Conservation (phyloP, 2,888 invertebrate species). For the Hypolimnas misippus region DNA sequence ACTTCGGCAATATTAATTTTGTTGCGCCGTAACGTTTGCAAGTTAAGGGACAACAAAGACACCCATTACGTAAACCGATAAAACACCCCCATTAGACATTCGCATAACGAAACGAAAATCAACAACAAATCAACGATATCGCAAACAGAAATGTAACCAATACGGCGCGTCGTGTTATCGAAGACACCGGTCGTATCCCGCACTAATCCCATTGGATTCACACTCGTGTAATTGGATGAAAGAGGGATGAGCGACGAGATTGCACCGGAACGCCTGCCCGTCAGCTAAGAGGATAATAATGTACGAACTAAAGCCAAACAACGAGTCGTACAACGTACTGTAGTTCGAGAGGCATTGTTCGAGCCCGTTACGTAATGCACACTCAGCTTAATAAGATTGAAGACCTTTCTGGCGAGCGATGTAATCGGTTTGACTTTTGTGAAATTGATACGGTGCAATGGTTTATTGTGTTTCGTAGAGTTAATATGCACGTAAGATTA, state of each 20-base stretch:
- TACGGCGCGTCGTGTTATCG: constrained; percentile 27
- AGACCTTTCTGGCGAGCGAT: constrained; percentile 21
- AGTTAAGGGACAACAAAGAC: too few relatives aligned
- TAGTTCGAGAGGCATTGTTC: constrained; percentile 17
- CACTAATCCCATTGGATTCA: constrained; percentile 74
- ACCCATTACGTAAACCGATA: too few relatives aligned
- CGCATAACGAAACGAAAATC: neutral
- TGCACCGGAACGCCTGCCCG: constrained; percentile 65
- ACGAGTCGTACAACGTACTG: constrained; percentile 2
- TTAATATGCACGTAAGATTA: neutral
- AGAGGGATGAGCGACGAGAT: constrained; percentile 69
- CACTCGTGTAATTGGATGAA: constrained; percentile 81
- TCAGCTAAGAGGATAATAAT: constrained; percentile 76
- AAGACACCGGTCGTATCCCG: constrained; percentile 32
- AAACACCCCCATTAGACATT: too few relatives aligned
- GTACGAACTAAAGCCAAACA: constrained; percentile 41
- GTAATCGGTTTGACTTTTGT: constrained; percentile 19
- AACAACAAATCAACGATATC: constrained; percentile 10
- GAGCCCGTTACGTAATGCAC: constrained; percentile 18
- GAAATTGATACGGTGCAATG: neutral
- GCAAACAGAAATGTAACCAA: constrained; percentile 12
- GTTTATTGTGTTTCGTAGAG: neutral
- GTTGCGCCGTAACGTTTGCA: too few relatives aligned
- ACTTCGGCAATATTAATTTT: too few relatives aligned
- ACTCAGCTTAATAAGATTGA: constrained; percentile 27